These are phyloP conservation scores for Chymomyza costata DNA, from an alignment of 1,140 invertebrate genomes.

Conservation along the genomic window DNA sequence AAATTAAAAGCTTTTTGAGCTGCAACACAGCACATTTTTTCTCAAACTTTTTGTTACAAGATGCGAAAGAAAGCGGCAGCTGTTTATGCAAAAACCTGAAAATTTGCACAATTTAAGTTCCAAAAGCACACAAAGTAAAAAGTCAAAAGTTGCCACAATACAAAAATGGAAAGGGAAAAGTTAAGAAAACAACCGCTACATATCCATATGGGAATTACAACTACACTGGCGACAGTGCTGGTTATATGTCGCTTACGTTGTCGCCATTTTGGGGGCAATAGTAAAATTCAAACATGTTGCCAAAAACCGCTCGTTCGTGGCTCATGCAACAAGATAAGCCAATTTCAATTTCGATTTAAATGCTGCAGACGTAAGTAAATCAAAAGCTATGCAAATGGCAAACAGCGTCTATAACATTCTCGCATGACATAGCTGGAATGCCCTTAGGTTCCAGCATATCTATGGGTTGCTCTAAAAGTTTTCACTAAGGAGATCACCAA, in stretches of 20 bases:
- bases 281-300: conserved; percentile 3
- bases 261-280: conserved; percentile 28
- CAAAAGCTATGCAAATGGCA: conserved; percentile 55
- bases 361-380: conserved; percentile 52
- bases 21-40: conserved; percentile 6
- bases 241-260: conserved; percentile 37
- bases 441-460: neutral
- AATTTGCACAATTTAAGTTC: too few species aligned
- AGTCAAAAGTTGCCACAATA: conserved; percentile 32
- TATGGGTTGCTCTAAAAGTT: too few species aligned
- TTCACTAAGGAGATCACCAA: too few species aligned
- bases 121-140: conserved; percentile 25
- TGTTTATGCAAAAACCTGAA: too few species aligned
- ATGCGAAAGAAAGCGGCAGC: too few species aligned
- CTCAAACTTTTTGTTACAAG: too few species aligned
- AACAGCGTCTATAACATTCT: conserved; percentile 25
- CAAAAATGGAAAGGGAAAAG: conserved; percentile 11
- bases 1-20: conserved; percentile 2
- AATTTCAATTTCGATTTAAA: conserved; percentile 69
- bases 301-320: conserved; percentile 46
- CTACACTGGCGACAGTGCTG: neutral
- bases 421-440: neutral
- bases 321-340: conserved; percentile 61
- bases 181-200: conserved; percentile 22
- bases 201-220: conserved; percentile 4